Evolutionary conservation across 2,113 vertebrate species (phyloP).

Genomic region (Castor canadensis): DNA sequence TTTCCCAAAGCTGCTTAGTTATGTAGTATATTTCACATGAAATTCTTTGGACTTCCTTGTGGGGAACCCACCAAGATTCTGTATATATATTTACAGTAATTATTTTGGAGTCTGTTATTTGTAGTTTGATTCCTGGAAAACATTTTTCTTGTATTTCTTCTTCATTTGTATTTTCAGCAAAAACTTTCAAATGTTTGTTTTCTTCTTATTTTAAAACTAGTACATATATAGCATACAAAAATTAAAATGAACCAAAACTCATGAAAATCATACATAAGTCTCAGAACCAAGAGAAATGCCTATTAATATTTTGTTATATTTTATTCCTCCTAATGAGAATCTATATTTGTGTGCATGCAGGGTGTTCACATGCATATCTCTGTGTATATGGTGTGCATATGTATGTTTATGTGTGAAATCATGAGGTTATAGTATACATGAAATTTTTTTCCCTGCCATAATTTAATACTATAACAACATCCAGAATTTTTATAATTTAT

Average conservation of each 20-base stretch:
- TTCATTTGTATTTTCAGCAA: neutral
- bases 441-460: neutral
- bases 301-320: neutral
- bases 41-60: neutral
- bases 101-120: neutral
- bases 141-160: conserved; percentile 5
- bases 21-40: neutral
- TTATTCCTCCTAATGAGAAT: neutral
- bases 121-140: neutral
- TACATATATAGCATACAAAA: neutral
- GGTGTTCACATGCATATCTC: neutral
- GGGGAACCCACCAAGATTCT: neutral
- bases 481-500: neutral
- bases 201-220: neutral
- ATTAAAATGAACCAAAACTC: neutral
- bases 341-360: neutral
- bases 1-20: neutral
- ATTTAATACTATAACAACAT: neutral
- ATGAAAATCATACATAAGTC: neutral
- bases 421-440: neutral
- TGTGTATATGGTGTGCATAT: neutral
- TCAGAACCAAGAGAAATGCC: neutral
- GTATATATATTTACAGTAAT: neutral
- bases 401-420: neutral
- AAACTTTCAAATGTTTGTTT: neutral